Percentiles rank a stretch among this genome's conserved stretches.
Evolutionary conservation across 35 echinoderm and acorn worm genomes (phyloP).

Genomic region (Apostichopus californicus): DNA sequence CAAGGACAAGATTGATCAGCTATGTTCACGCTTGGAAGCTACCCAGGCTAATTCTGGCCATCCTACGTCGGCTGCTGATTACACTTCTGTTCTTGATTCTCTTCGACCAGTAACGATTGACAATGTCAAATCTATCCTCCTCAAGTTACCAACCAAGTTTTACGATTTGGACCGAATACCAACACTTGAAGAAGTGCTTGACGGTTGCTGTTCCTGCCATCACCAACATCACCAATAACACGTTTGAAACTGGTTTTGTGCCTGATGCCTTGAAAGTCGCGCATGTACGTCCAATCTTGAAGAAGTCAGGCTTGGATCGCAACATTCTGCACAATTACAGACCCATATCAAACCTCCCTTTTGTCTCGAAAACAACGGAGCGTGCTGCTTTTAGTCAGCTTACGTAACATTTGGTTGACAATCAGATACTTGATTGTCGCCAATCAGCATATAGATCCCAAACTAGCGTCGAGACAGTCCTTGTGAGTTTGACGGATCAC

Average conservation of each 20-base stretch:
- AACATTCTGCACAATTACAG: background rate
- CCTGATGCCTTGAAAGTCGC: background rate
- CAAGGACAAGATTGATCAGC: too few relatives aligned
- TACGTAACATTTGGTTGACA: background rate
- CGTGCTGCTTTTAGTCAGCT: background rate
- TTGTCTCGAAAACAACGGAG: background rate
- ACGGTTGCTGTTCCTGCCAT: too few relatives aligned
- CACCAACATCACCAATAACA: background rate
- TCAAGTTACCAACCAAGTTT: too few relatives aligned
- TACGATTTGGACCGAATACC: too few relatives aligned
- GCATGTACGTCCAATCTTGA: background rate
- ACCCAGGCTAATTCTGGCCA: too few relatives aligned
- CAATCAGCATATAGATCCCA: background rate
- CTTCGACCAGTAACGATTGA: too few relatives aligned
- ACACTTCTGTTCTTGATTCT: too few relatives aligned
- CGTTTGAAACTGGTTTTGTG: background rate
- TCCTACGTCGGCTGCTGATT: too few relatives aligned
- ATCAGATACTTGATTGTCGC: background rate
- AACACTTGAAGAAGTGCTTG: too few relatives aligned
- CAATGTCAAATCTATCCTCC: too few relatives aligned
- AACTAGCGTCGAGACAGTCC: background rate
- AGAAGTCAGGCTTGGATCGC: background rate
- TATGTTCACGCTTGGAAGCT: too few relatives aligned
- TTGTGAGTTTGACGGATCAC: background rate
- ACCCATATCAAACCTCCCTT: slow-evolving; percentile 32